Evolutionary conservation across 2,797 vertebrate genomes (phyloP), one percentile per base, ranked within the genome.

Genomic region (Sparus aurata): DNA sequence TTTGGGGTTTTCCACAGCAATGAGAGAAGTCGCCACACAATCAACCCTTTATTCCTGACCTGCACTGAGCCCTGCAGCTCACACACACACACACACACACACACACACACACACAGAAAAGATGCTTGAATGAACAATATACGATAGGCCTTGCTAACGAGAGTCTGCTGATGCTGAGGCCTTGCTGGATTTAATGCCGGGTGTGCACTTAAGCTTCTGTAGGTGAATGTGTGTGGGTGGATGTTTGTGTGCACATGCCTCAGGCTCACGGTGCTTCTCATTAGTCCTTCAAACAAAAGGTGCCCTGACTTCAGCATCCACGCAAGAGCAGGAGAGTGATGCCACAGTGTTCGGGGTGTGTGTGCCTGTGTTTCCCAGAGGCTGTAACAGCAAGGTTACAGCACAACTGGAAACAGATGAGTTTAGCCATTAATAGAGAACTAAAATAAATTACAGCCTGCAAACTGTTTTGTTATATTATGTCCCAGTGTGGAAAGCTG

Each of bases 1-100:
- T 82, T 80, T 27, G 91, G 93, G 94, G 86, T 89, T 95, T 95
- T 95, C 93, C 94, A 91, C 77, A 78, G 86, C 76, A 90, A 90
- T 27, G 53, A 83, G 84, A 91, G 89, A 88, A 69, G 80, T 79
- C 4, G 0, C 75, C 58, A 64, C 81, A 95, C 94, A 94, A 92
- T 92, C 75, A 72, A 41, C n/a, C 74, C 91, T 92, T 95, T 94
- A 90, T 94, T 80, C 87, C 46, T 75, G 80, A 87, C 78, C 85
- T 84, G 76, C 69, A 66, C 77, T 73, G 73, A 68, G 69, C 53
- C 60, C 67, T 61, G 59, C 50, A 52, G 66, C 71, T 27, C 71
- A 60, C 65, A 83, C 74, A 74, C 58, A 71, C 25, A 52, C n/a
- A n/a, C n/a, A n/a, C n/a, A 25, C 25, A 25, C 27, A 27, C 27